Percentiles rank a stretch among this genome's conserved stretches.
phyloP scores from a whole-genome alignment of 2,888 invertebrate species.

The Drosophila flavopinicola region DNA sequence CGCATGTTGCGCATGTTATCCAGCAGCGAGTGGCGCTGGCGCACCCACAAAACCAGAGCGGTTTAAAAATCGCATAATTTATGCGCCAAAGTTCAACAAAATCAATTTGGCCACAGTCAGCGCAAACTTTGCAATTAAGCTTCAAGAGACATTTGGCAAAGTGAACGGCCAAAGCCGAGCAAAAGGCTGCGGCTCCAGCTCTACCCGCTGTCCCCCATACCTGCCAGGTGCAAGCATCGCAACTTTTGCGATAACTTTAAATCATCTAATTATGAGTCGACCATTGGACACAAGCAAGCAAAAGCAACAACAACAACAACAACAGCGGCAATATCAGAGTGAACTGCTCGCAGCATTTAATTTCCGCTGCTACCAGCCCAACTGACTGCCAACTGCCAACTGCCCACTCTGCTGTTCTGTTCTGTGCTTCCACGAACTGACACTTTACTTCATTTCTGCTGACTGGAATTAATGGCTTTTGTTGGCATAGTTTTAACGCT shows the following conservation, averaged over 20 bases:
- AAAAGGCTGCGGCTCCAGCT: conserved; percentile 1
- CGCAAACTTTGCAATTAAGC: conserved; percentile 76
- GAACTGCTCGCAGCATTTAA: conserved; percentile 62
- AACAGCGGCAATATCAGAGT: conserved; percentile 14
- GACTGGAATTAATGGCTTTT: conserved; percentile 81
- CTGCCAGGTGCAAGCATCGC: conserved; percentile 51
- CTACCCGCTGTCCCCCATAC: conserved; percentile 5
- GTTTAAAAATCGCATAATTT: conserved; percentile 74
- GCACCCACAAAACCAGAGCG: conserved; percentile 35
- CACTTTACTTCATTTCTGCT: conserved; percentile 78
- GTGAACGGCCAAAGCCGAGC: conserved; percentile 40
- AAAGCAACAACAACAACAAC: conserved; percentile 35
- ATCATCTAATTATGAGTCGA: conserved; percentile 81
- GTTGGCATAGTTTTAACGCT: conserved; percentile 79
- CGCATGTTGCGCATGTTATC: conserved; percentile 15
- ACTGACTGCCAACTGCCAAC: conserved; percentile 1
- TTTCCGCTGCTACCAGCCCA: conserved; percentile 55
- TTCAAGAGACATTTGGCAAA: conserved; percentile 66
- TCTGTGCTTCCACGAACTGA: conserved; percentile 50
- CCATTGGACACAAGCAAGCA: conserved; percentile 60
- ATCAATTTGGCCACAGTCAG: conserved; percentile 73
- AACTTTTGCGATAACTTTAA: conserved; percentile 81
- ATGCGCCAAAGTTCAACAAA: conserved; percentile 72
- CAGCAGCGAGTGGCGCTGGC: conserved; percentile 1
- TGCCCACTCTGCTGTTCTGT: neutral